Conservation (phyloP, 2,113 vertebrate genomes). For the Alligator sinensis region DNA sequence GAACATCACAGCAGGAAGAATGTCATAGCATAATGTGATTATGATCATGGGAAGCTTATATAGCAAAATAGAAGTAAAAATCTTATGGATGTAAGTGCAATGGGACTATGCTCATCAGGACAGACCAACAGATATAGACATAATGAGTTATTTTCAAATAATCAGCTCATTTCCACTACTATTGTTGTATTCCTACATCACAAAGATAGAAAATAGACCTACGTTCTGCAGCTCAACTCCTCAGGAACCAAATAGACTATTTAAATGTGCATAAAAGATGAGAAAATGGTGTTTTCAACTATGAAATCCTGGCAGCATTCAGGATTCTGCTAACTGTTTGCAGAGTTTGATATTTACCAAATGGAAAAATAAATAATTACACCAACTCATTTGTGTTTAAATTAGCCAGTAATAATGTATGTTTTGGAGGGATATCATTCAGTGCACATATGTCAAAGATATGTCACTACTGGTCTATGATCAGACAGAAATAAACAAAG, state of each 20-base stretch:
- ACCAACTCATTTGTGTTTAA: neutral
- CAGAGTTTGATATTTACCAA: slow-evolving; percentile 17
- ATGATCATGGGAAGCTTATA: slow-evolving; percentile 28
- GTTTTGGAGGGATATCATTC: neutral
- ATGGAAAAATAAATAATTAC: slow-evolving; percentile 48
- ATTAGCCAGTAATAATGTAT: neutral
- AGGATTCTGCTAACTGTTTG: slow-evolving; percentile 16
- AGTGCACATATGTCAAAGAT: neutral
- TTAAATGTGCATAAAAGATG: slow-evolving; percentile 32
- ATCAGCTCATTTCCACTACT: slow-evolving; percentile 40
- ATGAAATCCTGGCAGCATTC: slow-evolving; percentile 21
- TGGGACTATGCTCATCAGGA: neutral
- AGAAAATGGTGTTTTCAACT: slow-evolving; percentile 12
- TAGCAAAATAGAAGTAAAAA: slow-evolving; percentile 17
- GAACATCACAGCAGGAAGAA: slow-evolving; percentile 15
- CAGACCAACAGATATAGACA: slow-evolving; percentile 32
- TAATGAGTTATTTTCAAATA: slow-evolving; percentile 30
- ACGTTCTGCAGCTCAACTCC: slow-evolving; percentile 28
- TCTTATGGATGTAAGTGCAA: neutral
- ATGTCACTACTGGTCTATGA: neutral
- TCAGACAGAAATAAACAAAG: neutral
- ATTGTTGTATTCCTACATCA: slow-evolving; percentile 3
- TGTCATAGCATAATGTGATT: neutral
- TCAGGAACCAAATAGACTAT: slow-evolving; percentile 35
- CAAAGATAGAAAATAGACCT: slow-evolving; percentile 13